Evolutionary conservation across 2,797 vertebrate species (phyloP), one percentile per base, ranked within the genome.

Genomic region (Brachyalestes nurse): DNA sequence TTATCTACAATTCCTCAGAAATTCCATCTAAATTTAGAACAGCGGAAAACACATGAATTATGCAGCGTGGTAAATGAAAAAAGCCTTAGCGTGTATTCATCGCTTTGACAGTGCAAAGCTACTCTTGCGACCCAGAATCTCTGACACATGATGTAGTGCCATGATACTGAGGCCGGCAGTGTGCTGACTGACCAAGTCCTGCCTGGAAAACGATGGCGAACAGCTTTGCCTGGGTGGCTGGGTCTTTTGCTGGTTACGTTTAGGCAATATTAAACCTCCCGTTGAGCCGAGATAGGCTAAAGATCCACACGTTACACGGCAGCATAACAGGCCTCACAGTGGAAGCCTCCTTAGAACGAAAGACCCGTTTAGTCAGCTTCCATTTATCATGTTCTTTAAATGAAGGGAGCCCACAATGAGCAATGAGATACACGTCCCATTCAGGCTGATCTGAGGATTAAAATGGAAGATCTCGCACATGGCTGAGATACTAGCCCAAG

Each of bases 401-500:
- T 61, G 70, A 75, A 86, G 62, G 47, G 40, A 42, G 67, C n/a
- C 25, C 53, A 76, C 67, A 83, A 72, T 79, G 76, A 75, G 78
- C 62, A 80, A 81, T 78, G 57, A 79, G 77, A 83, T 87, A 81
- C 78, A 79, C 61, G 58, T 72, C 62, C 79, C 77, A 80, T 85
- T 85, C 71, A 83, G 66, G 57, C 47, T 73, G 78, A 79, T 79
- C 76, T 58, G 79, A 62, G 79, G 67, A 83, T 85, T 79, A 83
- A 72, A 83, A 83, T 70, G 66, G 55, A 77, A 84, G 85, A 82
- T 87, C 78, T 58, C 72, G 81, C 72, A 86, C 76, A 72, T 73
- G 73, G 45, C 21, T 61, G 60, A 81, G 76, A 77, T 72, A 66
- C 53, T 49, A 38, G 74, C 79, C 80, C 57, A 69, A 74, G 79